phyloP scores from a whole-genome alignment of 1,140 invertebrate genomes.

The Caenorhabditis brenneri region DNA sequence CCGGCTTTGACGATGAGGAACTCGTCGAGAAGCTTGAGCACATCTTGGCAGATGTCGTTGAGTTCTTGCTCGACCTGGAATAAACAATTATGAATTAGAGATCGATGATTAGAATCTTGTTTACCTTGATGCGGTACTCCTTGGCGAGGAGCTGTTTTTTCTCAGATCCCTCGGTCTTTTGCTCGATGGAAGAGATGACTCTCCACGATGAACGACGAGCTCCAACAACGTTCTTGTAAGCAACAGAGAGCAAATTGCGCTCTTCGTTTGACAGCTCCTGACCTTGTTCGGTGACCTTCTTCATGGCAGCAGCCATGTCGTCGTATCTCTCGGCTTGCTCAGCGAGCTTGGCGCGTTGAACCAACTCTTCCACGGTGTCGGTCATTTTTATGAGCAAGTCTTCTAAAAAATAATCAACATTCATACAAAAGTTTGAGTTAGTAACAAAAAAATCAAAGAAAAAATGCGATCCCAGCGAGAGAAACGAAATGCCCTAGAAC shows the following conservation, averaged over 20 bases:
- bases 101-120: background rate
- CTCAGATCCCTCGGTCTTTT: slow-evolving; percentile 91
- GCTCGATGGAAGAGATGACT: slow-evolving; percentile 97
- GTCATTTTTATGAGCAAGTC: slow-evolving; percentile 34
- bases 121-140: slow-evolving; percentile 88
- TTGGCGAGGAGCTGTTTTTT: slow-evolving; percentile 97
- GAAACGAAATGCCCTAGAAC: background rate
- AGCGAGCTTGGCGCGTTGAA: slow-evolving; percentile 93
- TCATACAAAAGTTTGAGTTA: background rate
- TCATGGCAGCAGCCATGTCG: slow-evolving; percentile 77
- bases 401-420: background rate
- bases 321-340: slow-evolving; percentile 84
- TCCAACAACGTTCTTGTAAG: slow-evolving; percentile 98
- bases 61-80: slow-evolving; percentile 90
- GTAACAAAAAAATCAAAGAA: background rate
- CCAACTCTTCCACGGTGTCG: slow-evolving; percentile 80
- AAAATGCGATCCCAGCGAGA: background rate
- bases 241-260: slow-evolving; percentile 92
- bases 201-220: slow-evolving; percentile 95
- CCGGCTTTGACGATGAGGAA: slow-evolving; percentile 93
- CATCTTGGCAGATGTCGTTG: slow-evolving; percentile 95
- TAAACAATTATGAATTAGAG: background rate
- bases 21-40: slow-evolving; percentile 92
- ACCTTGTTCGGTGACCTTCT: slow-evolving; percentile 62
- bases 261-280: slow-evolving; percentile 79